Evolutionary conservation across 2,113 vertebrate species (phyloP).

Genomic region (Leptocoma aspasia): DNA sequence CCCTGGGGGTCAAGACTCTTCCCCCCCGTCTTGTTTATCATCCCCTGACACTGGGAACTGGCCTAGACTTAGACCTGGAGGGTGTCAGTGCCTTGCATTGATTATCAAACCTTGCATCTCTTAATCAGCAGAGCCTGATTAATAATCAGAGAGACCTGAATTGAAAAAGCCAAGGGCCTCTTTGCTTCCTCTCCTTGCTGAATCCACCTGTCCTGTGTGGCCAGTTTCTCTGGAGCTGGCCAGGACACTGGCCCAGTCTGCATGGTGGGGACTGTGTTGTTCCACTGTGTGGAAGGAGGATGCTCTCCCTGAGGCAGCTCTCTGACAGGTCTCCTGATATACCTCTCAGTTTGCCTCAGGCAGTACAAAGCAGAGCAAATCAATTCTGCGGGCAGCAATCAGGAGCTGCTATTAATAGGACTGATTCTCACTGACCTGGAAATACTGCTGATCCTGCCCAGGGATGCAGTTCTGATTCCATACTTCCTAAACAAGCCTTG

Average conservation of each 20-base stretch:
- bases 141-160: background rate
- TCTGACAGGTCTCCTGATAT: background rate
- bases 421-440: background rate
- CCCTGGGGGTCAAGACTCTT: background rate
- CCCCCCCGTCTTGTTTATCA: background rate
- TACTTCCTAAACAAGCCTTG: background rate
- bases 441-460: background rate
- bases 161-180: background rate
- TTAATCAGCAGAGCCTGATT: background rate
- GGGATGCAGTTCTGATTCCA: background rate
- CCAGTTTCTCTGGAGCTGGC: background rate
- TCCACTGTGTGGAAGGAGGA: background rate
- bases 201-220: rapidly evolving
- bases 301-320: background rate
- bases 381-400: background rate
- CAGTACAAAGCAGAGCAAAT: background rate
- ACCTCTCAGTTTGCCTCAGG: background rate
- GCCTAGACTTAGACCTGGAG: background rate
- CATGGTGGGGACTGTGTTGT: rapidly evolving
- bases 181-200: background rate
- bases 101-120: background rate
- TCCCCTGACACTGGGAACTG: background rate
- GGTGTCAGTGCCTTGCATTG: background rate
- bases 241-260: background rate
- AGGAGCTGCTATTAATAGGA: background rate